Evolutionary conservation across 2,113 vertebrate species (phyloP).

Genomic region (Mugil cephalus): DNA sequence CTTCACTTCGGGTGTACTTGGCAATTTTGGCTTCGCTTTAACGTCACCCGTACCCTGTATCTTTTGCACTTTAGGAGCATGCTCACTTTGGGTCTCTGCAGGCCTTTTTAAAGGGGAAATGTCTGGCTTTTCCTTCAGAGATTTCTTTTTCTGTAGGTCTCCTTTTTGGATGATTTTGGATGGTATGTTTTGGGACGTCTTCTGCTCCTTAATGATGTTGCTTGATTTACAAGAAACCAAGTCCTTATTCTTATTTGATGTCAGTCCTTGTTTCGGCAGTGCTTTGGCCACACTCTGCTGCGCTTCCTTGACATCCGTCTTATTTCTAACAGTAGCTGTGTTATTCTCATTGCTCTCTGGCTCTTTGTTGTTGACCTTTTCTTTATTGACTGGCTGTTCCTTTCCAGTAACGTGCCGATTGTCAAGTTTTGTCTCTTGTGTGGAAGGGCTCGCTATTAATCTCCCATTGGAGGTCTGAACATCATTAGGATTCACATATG

Average conservation of each 20-base stretch:
- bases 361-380: slow-evolving; percentile 30
- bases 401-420: slow-evolving; percentile 60
- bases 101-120: slow-evolving; percentile 84
- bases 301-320: slow-evolving; percentile 64
- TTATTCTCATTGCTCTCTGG: slow-evolving; percentile 49
- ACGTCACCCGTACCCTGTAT: slow-evolving; percentile 73
- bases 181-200: slow-evolving; percentile 49
- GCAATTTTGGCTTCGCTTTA: slow-evolving; percentile 65
- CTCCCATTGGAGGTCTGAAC: slow-evolving; percentile 80
- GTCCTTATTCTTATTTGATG: slow-evolving; percentile 69
- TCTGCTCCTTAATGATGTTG: slow-evolving; percentile 76
- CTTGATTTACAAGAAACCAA: slow-evolving; percentile 59
- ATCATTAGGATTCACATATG: slow-evolving; percentile 84
- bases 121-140: slow-evolving; percentile 74
- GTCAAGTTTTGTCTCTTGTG: slow-evolving; percentile 58
- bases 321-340: slow-evolving; percentile 28
- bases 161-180: slow-evolving; percentile 67
- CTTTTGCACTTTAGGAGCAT: slow-evolving; percentile 89
- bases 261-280: slow-evolving; percentile 58
- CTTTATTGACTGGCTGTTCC: slow-evolving; percentile 36
- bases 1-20: slow-evolving; percentile 48
- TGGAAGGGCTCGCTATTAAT: slow-evolving; percentile 16
- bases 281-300: slow-evolving; percentile 54
- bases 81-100: slow-evolving; percentile 76
- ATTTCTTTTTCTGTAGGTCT: slow-evolving; percentile 72